A percentile compares a stretch with the other conserved stretches of the same genome.
These are phyloP conservation scores for Phania funesta DNA, from an alignment of 2,888 invertebrate species.

Conservation along the genomic window DNA sequence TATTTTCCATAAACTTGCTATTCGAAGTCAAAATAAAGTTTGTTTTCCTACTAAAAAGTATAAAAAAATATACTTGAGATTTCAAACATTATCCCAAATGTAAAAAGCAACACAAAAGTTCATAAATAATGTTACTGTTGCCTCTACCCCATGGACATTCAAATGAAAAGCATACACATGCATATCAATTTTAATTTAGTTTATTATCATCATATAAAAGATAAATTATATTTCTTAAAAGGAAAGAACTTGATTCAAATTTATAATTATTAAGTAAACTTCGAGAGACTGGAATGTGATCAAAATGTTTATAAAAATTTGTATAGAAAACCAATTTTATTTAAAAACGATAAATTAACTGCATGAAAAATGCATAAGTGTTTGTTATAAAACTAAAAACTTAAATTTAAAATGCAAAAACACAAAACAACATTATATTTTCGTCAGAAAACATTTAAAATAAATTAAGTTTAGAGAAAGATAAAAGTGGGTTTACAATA, in stretches of 20 bases:
- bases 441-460: constrained; percentile 22
- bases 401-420: constrained; percentile 34
- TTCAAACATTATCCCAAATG: too few species aligned
- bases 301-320: constrained; percentile 15
- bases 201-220: constrained; percentile 62
- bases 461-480: constrained; percentile 16
- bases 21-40: too few species aligned
- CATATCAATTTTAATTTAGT: constrained; percentile 24
- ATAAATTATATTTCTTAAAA: constrained; percentile 48
- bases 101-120: too few species aligned
- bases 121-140: too few species aligned
- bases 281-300: constrained; percentile 59
- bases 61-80: too few species aligned
- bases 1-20: too few species aligned
- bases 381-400: constrained; percentile 33
- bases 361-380: constrained; percentile 27
- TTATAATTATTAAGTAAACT: constrained; percentile 37
- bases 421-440: constrained; percentile 32
- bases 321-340: constrained; percentile 20
- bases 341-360: constrained; percentile 15
- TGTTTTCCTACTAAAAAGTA: too few species aligned
- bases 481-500: not conserved
- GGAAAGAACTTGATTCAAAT: constrained; percentile 42
- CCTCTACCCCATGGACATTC: too few species aligned
- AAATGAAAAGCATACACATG: too few species aligned